Percentiles rank a stretch among this genome's conserved stretches.
Conservation (phyloP, 2,113 vertebrate species). For the Tachysurus vachellii region DNA sequence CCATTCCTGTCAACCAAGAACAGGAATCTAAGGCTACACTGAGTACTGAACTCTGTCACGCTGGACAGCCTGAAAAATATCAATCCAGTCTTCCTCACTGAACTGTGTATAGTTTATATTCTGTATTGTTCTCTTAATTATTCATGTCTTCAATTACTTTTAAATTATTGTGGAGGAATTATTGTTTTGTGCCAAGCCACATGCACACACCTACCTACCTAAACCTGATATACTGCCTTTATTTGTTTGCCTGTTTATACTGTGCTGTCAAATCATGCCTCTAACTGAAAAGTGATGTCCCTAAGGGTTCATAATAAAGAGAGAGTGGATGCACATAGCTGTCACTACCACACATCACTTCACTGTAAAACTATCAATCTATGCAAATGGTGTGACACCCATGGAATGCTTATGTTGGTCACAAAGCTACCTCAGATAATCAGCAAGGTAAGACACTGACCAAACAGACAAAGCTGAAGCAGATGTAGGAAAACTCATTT, state of each 20-base stretch:
- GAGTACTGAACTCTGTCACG: too few relatives aligned
- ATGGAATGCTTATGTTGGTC: not conserved
- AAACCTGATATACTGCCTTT: slow-evolving; percentile 44
- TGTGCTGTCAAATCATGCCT: slow-evolving; percentile 62
- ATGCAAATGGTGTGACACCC: slow-evolving; percentile 10
- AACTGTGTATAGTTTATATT: not conserved
- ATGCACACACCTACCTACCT: not conserved
- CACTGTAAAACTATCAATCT: slow-evolving; percentile 33
- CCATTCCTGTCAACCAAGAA: not conserved
- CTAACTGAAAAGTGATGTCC: slow-evolving; percentile 56
- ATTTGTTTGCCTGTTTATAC: slow-evolving; percentile 62
- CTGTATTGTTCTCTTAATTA: slow-evolving; percentile 1
- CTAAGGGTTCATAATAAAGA: slow-evolving; percentile 61
- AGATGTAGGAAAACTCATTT: not conserved
- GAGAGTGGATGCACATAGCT: slow-evolving; percentile 36
- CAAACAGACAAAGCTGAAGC: not conserved
- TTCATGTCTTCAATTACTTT: not conserved
- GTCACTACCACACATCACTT: slow-evolving; percentile 21
- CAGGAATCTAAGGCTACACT: not conserved
- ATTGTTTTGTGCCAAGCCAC: not conserved
- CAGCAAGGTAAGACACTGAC: not conserved
- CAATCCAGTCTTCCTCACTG: not conserved
- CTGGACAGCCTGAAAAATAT: not conserved
- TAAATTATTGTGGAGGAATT: not conserved
- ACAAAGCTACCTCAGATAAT: not conserved